Base-by-base conservation (phyloP, 2,797 vertebrate genomes). In the Chelon labrosus region DNA sequence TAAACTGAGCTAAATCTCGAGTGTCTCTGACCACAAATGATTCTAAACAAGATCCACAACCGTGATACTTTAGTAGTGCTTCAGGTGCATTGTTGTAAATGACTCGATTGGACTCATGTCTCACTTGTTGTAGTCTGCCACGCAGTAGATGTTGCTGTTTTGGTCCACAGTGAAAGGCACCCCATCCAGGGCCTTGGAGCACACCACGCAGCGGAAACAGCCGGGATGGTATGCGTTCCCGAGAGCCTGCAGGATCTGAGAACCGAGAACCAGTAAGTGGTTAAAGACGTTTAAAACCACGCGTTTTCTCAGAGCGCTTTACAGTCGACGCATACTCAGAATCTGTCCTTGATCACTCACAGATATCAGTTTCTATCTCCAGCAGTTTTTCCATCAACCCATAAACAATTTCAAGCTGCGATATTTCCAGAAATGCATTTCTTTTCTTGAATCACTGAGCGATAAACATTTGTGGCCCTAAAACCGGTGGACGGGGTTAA, bases 151-250 rank as follows among this genome's bases (percentile, higher is more conserved):
- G 70, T 96, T 95, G 93, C 96, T 96, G 90, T 95, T 93, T 69
- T 96, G 96, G 94, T 97, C 96, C 84, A 97, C 96, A 0, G 96
- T 97, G 90, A 97, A 97, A 16, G 96, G 96, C 9, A 97, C 94
- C 9, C 96, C 96, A 5, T 97, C 96, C 81, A 97, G 92, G 52
- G 95, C 94, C 89, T 96, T 96, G 70, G 96, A 94, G 83, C 96
- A 97, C n/a, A 96, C 93, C 38, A 96, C 93, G 14, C 96, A 97
- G 41, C 96, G 95, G 88, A 97, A 97, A 83, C 96, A 97, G 75
- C 96, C 94, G 0, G 96, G 96, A 47, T 97, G 96, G 84, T 97
- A 97, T 27, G 96, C 95, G 89, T 97, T 97, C 55, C 96, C 96
- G 10, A 97, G 87, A 38, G 96, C 96, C 93, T 96, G 96, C 22